Percentiles rank a stretch among this genome's conserved stretches.
Evolutionary conservation across 2,888 invertebrate genomes (phyloP).

Genomic region (Platycheirus albimanus): DNA sequence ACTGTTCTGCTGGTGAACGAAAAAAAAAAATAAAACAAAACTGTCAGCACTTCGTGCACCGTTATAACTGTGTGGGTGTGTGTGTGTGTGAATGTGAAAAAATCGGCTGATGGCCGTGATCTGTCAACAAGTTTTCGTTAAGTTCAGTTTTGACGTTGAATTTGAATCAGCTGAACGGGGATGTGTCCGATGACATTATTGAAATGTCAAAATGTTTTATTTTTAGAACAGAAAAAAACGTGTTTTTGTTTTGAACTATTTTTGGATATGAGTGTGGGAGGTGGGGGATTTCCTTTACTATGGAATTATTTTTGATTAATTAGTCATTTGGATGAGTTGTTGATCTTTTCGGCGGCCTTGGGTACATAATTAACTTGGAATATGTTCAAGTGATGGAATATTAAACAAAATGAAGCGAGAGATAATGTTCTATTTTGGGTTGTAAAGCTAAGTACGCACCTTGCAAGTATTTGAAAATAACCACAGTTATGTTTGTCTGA

Average conservation of each 20-base stretch:
- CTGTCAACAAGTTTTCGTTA: slow-evolving; percentile 49
- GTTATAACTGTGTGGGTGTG: slow-evolving; percentile 15
- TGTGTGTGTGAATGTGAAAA: not conserved
- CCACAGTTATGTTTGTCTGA: no score
- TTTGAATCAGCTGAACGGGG: slow-evolving; percentile 25
- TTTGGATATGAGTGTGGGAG: not conserved
- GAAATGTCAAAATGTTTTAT: not conserved
- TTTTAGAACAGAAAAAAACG: not conserved
- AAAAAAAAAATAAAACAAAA: slow-evolving; percentile 25
- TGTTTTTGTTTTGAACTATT: slow-evolving; percentile 11
- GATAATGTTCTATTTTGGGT: no score
- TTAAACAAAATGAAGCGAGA: no score
- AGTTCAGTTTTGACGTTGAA: not conserved
- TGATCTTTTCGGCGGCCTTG: not conserved
- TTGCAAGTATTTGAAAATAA: no score
- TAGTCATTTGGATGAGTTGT: slow-evolving; percentile 1
- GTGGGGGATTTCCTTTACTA: slow-evolving; percentile 11
- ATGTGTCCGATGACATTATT: slow-evolving; percentile 6
- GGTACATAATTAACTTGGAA: no score
- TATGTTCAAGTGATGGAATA: no score
- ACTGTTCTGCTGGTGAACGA: slow-evolving; percentile 5
- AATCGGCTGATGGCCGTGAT: slow-evolving; percentile 14
- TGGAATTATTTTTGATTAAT: not conserved
- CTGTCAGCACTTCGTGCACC: slow-evolving; percentile 11
- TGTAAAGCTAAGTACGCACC: no score